Percentiles rank a stretch among this genome's conserved stretches.
These are phyloP conservation scores for Lophius americanus DNA, from an alignment of 2,797 vertebrate genomes.

Conservation along the genomic window DNA sequence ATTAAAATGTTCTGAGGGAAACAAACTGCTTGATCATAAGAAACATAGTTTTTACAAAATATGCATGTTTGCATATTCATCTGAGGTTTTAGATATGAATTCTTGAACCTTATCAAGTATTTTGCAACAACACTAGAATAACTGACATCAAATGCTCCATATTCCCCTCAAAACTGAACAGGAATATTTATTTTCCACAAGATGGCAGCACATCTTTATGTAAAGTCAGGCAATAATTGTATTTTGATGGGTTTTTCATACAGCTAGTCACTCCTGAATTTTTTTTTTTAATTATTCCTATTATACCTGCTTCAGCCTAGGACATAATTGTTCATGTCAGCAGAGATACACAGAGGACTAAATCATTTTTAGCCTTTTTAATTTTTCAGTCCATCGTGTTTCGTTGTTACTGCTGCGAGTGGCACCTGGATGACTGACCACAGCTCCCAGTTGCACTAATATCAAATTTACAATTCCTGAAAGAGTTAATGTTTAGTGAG, in stretches of 20 bases:
- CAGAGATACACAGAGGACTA: constrained; percentile 5
- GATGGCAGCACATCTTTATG: constrained; percentile 48
- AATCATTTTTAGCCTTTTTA: too few species aligned
- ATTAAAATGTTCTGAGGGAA: too few species aligned
- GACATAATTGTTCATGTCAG: constrained; percentile 11
- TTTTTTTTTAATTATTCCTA: too few species aligned
- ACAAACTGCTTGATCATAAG: too few species aligned
- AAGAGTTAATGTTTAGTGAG: not conserved
- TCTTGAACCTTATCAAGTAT: too few species aligned
- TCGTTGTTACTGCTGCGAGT: constrained; percentile 15
- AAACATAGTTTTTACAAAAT: too few species aligned
- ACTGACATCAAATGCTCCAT: not conserved
- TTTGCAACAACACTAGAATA: not conserved
- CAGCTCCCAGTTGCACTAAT: constrained; percentile 6
- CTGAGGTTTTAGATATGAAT: too few species aligned
- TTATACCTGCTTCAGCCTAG: too few species aligned
- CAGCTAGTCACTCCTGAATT: too few species aligned
- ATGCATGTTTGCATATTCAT: too few species aligned
- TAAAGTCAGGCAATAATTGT: not conserved
- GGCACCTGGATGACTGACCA: constrained; percentile 3
- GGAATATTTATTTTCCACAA: constrained; percentile 23
- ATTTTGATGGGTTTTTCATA: not conserved
- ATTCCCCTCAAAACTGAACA: not conserved
- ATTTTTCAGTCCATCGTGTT: constrained; percentile 3
- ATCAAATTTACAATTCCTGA: not conserved